These are phyloP conservation scores for Propithecus perrieri DNA, from an alignment of 2,797 vertebrate genomes.

Conservation along the genomic window DNA sequence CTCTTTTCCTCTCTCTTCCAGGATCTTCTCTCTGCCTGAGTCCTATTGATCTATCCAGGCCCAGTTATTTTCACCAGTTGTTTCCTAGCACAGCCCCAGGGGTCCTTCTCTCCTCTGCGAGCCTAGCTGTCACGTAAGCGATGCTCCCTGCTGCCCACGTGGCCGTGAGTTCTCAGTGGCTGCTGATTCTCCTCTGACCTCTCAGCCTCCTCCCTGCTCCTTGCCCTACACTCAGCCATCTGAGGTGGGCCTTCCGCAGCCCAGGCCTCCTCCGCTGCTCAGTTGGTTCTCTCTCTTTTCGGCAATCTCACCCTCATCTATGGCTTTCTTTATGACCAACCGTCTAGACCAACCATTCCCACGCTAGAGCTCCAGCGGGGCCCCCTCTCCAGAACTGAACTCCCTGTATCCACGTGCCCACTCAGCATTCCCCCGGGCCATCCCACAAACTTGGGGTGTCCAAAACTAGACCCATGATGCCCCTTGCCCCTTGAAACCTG, in stretches of 20 bases:
- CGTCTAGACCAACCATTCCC: neutral
- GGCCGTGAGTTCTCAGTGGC: neutral
- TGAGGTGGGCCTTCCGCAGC: rapidly evolving
- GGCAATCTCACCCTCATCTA: neutral
- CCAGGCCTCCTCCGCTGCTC: neutral
- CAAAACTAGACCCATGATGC: neutral
- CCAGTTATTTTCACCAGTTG: neutral
- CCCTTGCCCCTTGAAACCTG: neutral
- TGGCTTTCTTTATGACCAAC: neutral
- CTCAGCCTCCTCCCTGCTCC: neutral
- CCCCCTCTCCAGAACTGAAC: no score
- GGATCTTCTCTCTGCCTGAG: neutral
- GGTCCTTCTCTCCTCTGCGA: neutral
- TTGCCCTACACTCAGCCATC: neutral
- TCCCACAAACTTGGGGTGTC: neutral
- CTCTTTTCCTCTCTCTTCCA: neutral
- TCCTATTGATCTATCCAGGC: neutral
- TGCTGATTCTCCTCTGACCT: no score
- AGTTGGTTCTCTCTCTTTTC: neutral
- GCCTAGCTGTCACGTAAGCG: rapidly evolving
- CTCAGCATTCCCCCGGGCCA: neutral
- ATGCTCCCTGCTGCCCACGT: rapidly evolving
- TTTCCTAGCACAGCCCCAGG: neutral
- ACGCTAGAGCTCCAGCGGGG: neutral
- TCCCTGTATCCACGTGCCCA: neutral